These are phyloP conservation scores for Anolis apletophallus DNA, from an alignment of 2,797 vertebrate genomes.

Conservation along the genomic window DNA sequence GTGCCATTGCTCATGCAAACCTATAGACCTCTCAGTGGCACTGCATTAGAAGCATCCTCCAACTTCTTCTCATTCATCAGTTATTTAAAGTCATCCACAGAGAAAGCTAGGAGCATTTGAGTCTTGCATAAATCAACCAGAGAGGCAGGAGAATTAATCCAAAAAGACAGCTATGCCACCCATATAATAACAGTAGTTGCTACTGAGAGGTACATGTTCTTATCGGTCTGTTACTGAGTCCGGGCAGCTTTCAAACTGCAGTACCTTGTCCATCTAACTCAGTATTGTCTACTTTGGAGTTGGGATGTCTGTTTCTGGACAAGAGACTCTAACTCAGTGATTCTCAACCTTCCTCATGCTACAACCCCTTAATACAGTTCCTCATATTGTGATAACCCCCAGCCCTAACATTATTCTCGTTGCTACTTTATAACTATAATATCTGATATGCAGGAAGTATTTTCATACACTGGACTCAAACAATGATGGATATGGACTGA, in stretches of 20 bases:
- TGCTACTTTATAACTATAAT: too few species aligned
- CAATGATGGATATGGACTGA: too few species aligned
- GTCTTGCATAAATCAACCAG: slow-evolving; percentile 68
- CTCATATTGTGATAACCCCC: too few species aligned
- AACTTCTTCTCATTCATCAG: slow-evolving; percentile 58
- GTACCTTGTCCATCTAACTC: neutral
- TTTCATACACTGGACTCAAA: too few species aligned
- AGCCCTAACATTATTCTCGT: too few species aligned
- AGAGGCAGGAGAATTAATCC: slow-evolving; percentile 74
- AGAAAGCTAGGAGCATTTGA: slow-evolving; percentile 49
- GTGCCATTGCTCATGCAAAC: slow-evolving; percentile 53
- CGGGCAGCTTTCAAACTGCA: neutral
- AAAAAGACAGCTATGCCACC: slow-evolving; percentile 73
- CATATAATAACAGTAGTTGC: slow-evolving; percentile 71
- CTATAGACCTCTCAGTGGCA: neutral
- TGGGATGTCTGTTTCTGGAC: neutral
- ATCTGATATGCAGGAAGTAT: too few species aligned
- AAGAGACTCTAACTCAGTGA: neutral
- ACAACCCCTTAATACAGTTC: too few species aligned
- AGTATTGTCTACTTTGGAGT: neutral
- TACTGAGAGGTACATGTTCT: slow-evolving; percentile 66
- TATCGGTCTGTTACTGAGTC: neutral
- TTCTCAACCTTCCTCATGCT: too few species aligned
- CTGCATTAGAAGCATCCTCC: slow-evolving; percentile 27
- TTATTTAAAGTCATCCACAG: slow-evolving; percentile 63